Conservation (phyloP, 2,113 vertebrate genomes). For the Pachyramphus minor region DNA sequence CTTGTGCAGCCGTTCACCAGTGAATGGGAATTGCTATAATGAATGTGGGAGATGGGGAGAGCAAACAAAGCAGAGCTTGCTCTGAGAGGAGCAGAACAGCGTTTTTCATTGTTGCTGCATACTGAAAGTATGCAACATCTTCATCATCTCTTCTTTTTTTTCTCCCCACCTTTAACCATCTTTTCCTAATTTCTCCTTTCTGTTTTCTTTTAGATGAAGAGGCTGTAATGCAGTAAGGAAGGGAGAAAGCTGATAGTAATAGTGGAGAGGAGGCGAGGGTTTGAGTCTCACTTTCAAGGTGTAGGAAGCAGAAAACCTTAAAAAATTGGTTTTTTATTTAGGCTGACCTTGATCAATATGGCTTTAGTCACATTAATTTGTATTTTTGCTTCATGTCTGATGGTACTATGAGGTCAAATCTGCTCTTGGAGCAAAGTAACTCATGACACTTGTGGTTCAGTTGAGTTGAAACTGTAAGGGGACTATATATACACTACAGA, state of each 20-base stretch:
- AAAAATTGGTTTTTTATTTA: neutral
- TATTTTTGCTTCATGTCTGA: neutral
- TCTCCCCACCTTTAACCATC: neutral
- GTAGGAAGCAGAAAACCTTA: neutral
- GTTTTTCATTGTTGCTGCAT: neutral
- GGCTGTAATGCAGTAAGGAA: neutral
- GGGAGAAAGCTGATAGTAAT: neutral
- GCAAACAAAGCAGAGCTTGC: neutral
- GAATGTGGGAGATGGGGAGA: neutral
- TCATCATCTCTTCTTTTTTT: neutral
- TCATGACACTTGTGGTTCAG: neutral
- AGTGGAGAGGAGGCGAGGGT: neutral
- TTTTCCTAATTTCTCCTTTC: neutral
- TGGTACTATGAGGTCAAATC: neutral
- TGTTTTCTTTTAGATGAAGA: neutral
- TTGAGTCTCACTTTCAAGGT: neutral
- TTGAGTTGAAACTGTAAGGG: neutral
- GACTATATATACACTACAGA: neutral
- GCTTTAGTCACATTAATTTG: neutral
- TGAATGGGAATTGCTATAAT: neutral
- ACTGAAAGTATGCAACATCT: neutral
- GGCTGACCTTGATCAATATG: neutral
- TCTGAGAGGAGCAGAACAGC: neutral
- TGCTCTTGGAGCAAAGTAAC: neutral
- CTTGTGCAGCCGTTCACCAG: fast-evolving